Percentiles rank a stretch among this genome's conserved stretches.
These are phyloP conservation scores for Acestrorhynchus altus DNA, from an alignment of 2,797 vertebrate species.

Conservation along the genomic window DNA sequence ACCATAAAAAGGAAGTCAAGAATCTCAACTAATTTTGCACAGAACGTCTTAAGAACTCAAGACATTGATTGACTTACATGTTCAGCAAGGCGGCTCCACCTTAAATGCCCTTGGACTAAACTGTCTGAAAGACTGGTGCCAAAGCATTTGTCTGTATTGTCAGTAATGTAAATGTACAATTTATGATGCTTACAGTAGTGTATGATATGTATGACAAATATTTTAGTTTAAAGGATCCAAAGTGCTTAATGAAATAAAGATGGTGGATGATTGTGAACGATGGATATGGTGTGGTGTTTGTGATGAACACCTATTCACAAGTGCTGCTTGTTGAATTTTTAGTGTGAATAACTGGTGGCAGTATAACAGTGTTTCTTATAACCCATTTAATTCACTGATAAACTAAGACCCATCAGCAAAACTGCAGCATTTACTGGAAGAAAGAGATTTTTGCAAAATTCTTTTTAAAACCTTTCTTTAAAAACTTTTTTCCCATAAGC, in stretches of 20 bases:
- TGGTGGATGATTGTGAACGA: neutral
- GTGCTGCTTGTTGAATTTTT: neutral
- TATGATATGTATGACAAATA: neutral
- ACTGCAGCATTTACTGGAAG: neutral
- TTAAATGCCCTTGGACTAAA: neutral
- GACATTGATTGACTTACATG: neutral
- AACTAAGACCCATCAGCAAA: neutral
- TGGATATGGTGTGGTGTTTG: neutral
- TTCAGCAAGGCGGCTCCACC: neutral
- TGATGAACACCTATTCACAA: neutral
- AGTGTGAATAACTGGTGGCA: neutral
- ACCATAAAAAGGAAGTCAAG: neutral
- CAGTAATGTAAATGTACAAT: conserved; percentile 12
- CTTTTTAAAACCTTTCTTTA: too few relatives aligned
- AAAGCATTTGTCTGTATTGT: neutral
- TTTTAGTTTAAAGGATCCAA: conserved; percentile 8
- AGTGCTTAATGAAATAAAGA: conserved; percentile 29
- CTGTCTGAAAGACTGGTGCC: neutral
- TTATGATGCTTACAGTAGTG: conserved; percentile 6
- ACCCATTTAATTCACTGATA: conserved; percentile 27
- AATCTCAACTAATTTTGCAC: neutral
- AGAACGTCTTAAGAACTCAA: neutral
- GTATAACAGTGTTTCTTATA: neutral
- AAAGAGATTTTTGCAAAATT: too few relatives aligned
- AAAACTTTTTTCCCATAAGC: too few relatives aligned